Evolutionary conservation across 2,888 invertebrate species (phyloP).

Genomic region (Hermaeophaga mercurialis): DNA sequence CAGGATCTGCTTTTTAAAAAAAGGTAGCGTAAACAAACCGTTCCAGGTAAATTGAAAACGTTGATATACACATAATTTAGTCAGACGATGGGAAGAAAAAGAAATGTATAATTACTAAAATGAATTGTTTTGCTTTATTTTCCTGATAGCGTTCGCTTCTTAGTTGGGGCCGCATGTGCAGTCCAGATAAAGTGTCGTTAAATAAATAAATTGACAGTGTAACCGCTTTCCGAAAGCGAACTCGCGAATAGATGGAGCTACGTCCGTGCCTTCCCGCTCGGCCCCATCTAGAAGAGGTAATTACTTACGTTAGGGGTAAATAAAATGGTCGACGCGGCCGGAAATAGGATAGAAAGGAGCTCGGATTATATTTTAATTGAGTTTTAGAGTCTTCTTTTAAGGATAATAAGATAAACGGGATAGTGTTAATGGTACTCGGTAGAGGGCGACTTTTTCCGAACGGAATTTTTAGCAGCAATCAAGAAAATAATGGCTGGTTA

Average conservation of each 20-base stretch:
- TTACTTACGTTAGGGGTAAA: conserved; percentile 7
- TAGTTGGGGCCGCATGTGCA: conserved; percentile 32
- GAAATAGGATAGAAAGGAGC: neutral
- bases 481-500: too few relatives aligned
- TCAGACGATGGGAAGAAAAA: too few relatives aligned
- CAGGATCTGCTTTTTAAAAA: too few relatives aligned
- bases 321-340: neutral
- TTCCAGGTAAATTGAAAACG: too few relatives aligned
- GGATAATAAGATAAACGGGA: neutral
- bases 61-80: too few relatives aligned
- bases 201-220: conserved; percentile 32
- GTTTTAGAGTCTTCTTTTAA: conserved; percentile 14
- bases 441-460: too few relatives aligned
- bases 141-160: too few relatives aligned
- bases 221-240: conserved; percentile 32
- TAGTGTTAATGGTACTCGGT: conserved; percentile 9
- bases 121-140: too few relatives aligned
- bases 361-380: conserved; percentile 18
- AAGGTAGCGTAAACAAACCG: too few relatives aligned
- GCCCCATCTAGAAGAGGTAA: conserved; percentile 12
- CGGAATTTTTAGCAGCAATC: too few relatives aligned
- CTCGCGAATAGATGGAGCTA: conserved; percentile 19
- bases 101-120: too few relatives aligned
- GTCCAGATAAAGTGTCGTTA: conserved; percentile 31
- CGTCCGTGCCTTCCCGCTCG: conserved; percentile 4